Evolutionary conservation across 2,888 invertebrate genomes (phyloP).

Genomic region (Perizoma affinitatum): DNA sequence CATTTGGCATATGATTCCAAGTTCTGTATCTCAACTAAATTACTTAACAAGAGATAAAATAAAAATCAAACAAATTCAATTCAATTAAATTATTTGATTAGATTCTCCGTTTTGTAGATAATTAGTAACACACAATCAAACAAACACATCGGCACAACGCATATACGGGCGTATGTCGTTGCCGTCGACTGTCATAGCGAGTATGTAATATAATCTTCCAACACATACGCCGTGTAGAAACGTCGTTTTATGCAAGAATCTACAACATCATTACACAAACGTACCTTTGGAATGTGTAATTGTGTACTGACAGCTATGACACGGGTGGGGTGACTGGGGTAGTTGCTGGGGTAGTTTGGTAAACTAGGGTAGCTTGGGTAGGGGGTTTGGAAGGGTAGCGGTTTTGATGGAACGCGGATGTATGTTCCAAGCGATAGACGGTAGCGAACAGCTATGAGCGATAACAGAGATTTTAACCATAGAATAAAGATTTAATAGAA

Average conservation of each 20-base stretch:
- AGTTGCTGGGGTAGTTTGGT: conserved; percentile 1
- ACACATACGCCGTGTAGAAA: not conserved
- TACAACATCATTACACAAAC: conserved; percentile 7
- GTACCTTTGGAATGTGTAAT: conserved; percentile 6
- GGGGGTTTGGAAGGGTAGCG: not conserved
- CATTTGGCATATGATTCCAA: too few relatives aligned
- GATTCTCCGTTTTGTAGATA: too few relatives aligned
- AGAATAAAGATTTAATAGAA: too few relatives aligned
- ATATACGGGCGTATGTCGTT: too few relatives aligned
- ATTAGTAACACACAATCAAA: too few relatives aligned
- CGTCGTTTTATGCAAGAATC: not conserved
- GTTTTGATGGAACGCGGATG: not conserved
- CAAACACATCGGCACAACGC: too few relatives aligned
- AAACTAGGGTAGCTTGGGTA: conserved; percentile 2
- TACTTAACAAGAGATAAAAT: too few relatives aligned
- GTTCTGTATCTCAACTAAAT: too few relatives aligned
- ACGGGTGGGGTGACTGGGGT: conserved; percentile 2
- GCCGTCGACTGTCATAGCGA: conserved; percentile 3
- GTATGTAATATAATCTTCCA: not conserved
- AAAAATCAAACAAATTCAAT: too few relatives aligned
- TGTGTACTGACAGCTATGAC: conserved; percentile 15
- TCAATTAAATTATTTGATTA: too few relatives aligned
- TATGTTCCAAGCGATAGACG: not conserved
- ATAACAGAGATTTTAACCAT: too few relatives aligned
- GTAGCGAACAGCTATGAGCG: not conserved